Evolutionary conservation across 2,888 invertebrate species (phyloP).

Genomic region (Morinoia aosen): DNA sequence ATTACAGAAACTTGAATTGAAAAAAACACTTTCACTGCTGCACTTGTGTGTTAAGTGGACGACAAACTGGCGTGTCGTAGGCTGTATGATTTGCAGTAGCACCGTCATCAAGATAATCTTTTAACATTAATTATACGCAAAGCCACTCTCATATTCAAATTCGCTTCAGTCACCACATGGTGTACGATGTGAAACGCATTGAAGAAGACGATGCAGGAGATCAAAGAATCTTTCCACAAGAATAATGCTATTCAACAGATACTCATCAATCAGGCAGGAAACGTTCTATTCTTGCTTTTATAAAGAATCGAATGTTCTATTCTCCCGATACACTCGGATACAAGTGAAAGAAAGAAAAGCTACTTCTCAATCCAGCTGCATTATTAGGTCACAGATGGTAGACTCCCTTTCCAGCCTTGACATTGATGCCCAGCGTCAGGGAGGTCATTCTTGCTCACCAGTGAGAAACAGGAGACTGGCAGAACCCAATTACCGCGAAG

Average conservation of each 20-base stretch:
- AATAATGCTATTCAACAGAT: too few species aligned
- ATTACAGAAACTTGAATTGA: neutral
- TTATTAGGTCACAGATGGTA: slow-evolving; percentile 2
- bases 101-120: neutral
- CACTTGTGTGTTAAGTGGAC: neutral
- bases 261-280: too few species aligned
- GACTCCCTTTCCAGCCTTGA: neutral
- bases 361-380: neutral
- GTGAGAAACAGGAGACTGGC: slow-evolving; percentile 18
- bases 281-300: too few species aligned
- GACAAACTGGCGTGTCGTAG: neutral
- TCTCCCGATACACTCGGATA: neutral
- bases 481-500: neutral
- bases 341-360: too few species aligned
- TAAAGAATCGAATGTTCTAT: neutral
- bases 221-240: neutral
- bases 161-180: neutral
- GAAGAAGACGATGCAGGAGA: neutral
- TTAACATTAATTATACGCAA: neutral
- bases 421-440: neutral
- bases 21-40: neutral
- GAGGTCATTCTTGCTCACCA: neutral
- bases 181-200: neutral
- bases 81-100: neutral
- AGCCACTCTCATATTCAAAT: neutral